Base-by-base conservation (phyloP, 2,888 invertebrate species). In the Crematogaster levior region DNA sequence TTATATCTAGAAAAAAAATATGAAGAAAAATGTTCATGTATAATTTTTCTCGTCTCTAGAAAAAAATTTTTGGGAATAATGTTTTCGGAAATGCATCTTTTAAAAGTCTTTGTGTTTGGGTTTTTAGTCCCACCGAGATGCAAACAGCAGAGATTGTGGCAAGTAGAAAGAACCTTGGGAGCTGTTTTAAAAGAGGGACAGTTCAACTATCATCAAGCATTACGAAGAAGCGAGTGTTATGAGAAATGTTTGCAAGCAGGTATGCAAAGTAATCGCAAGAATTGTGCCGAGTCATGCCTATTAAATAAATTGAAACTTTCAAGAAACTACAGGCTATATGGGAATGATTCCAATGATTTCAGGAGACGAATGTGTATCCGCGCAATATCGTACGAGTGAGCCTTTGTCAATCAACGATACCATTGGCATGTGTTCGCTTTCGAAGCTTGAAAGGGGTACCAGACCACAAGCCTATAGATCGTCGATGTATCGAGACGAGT, bases 391-490 rank as follows among this genome's bases (percentile, higher is more conserved):
- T 1, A 90, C 93, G n/a, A 91, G 89, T 43, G 87, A 73, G 3
- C 93, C 92, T 48, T 88, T 93, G 9, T 86, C 95, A 94, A 95
- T 94, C 93, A 77, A 94, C 27, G 86, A 93, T 58, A 88, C 91
- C 1, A 27, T 93, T n/a, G 97, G 97, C 15, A 96, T 94, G 86
- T 98, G 98, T 92, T 95, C 96, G 12, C 95, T 98, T 46, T 97
- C 97, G 92, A 95, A 95, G 74, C 96, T 97, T 90, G 97, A 97
- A 93, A 96, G 97, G 91, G 96, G 97, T 91, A 96, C 97, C 0
- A 96, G 97, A 88, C 97, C 98, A 0, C 97, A 97, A 92, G 96
- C 97, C 3, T 98, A 97, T 94, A 95, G 97, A 56, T 97, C 97
- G 5, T 96, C 97, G 2, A 96, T 96, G 91, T 96, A 96, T 90